Evolutionary conservation across 2,888 invertebrate genomes (phyloP).

Genomic region (Meghimatium bilineatum): DNA sequence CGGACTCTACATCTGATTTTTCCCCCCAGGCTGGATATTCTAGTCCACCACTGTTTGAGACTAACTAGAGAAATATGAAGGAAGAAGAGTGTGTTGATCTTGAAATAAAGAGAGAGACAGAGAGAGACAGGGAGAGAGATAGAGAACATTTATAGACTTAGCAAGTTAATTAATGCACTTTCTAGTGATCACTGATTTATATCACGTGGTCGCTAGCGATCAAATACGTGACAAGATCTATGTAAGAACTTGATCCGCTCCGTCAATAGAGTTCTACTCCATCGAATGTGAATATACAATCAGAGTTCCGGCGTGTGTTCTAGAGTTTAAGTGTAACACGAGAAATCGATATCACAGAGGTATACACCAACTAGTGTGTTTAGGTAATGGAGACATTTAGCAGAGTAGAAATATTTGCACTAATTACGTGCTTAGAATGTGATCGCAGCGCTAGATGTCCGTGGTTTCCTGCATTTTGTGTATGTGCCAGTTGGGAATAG

Average conservation of each 20-base stretch:
- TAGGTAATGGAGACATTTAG: too few relatives aligned
- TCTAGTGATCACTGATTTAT: neutral
- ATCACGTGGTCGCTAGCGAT: neutral
- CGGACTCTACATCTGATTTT: too few relatives aligned
- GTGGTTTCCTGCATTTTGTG: neutral
- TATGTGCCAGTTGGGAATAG: neutral
- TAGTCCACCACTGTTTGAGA: too few relatives aligned
- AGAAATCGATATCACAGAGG: neutral
- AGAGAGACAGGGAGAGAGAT: too few relatives aligned
- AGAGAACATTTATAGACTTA: neutral
- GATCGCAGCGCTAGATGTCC: neutral
- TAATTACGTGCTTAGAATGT: neutral
- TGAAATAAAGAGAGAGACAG: too few relatives aligned
- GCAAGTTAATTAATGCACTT: neutral
- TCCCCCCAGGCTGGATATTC: too few relatives aligned
- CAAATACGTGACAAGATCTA: neutral
- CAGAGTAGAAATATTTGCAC: neutral
- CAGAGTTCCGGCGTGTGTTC: neutral
- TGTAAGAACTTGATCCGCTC: neutral
- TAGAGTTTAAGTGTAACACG: neutral
- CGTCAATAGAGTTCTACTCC: neutral
- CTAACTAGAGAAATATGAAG: too few relatives aligned
- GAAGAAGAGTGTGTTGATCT: too few relatives aligned
- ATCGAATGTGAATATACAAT: neutral
- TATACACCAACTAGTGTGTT: too few relatives aligned